Evolutionary conservation across 2,888 invertebrate genomes (phyloP), one percentile per base, ranked within the genome.

Genomic region (Opisthograptis luteolata): DNA sequence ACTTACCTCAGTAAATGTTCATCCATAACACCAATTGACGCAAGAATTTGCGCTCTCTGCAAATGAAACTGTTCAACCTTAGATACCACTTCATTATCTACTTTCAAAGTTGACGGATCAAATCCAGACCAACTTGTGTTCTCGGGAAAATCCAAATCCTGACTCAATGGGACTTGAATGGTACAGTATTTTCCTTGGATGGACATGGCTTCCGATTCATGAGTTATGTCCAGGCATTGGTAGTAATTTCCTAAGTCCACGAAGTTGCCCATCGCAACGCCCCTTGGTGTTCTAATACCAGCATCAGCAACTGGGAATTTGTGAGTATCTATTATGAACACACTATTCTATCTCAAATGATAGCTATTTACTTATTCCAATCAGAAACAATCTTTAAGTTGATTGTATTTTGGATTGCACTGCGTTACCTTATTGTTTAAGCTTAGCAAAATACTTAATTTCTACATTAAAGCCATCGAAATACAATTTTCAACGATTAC

Each of bases 141-240:
- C 12, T 41, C 28, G 3, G 64, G 66, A 7, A 63, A 27, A 1
- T 50, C 4, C 1, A 58, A 55, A 10, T 42, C 62, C 55, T 73
- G 76, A 6, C 55, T 40, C 19, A 70, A 2, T 0, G 75, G 73
- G 1, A 77, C 59, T 1, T 22, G 28, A 12, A 79, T 75, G 20
- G 77, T 60, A 25, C 84, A 84, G 40, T 73, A 79, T 51, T 81
- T 81, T 3, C 80, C 79, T 56, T 70, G 61, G 1, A 79, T 64
- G 6, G 59, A 35, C 36, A 55, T 55, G 3, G 58, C 58, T 22
- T 55, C 42, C 3, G 46, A 14, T 6, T 47, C 44, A 13, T 68
- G 55, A 2, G 55, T 58, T 12, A 79, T 71, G 2, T 54, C 64
- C 4, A 80, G 53, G 24, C 81, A 80, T 65, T 75, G 76, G 22